Conservation (phyloP, 2,888 invertebrate species). For the Leptogaster cylindrica region DNA sequence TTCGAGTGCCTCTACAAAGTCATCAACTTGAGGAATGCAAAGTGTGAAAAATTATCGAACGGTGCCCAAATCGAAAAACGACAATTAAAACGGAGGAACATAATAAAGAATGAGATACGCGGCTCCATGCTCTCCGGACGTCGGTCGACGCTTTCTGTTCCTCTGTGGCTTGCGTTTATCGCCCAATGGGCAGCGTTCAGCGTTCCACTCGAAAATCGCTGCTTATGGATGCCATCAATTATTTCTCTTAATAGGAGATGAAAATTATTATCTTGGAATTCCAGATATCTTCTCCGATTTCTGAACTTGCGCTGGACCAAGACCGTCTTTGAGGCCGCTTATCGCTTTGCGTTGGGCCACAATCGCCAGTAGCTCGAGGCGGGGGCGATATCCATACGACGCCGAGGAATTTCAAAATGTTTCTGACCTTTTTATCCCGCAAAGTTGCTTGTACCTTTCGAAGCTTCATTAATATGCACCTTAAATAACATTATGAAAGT, state of each 20-base stretch:
- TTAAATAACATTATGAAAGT: slow-evolving; percentile 11
- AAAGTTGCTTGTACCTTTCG: background rate
- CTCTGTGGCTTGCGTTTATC: slow-evolving; percentile 15
- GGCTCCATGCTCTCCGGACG: background rate
- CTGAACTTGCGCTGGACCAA: slow-evolving; percentile 1
- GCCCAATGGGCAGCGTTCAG: slow-evolving; percentile 6
- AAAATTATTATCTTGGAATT: slow-evolving; percentile 32
- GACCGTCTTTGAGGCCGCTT: background rate
- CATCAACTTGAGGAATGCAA: slow-evolving; percentile 37
- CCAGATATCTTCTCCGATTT: slow-evolving; percentile 34
- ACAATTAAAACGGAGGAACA: slow-evolving; percentile 20
- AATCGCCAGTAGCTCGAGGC: slow-evolving; percentile 12
- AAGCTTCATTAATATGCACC: background rate
- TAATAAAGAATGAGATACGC: background rate
- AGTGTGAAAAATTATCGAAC: slow-evolving; percentile 41
- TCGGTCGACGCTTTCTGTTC: background rate
- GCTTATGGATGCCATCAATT: slow-evolving; percentile 27
- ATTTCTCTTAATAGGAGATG: slow-evolving; percentile 37
- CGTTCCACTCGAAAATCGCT: slow-evolving; percentile 8
- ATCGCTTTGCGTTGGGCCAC: slow-evolving; percentile 7
- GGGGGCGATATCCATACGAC: slow-evolving; percentile 27
- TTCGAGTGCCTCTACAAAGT: slow-evolving; percentile 15
- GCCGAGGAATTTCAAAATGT: slow-evolving; percentile 16
- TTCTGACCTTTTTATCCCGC: slow-evolving; percentile 29
- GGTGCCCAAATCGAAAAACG: slow-evolving; percentile 27